phyloP scores from a whole-genome alignment of 2,113 vertebrate species.

The Hyaena hyaena region DNA sequence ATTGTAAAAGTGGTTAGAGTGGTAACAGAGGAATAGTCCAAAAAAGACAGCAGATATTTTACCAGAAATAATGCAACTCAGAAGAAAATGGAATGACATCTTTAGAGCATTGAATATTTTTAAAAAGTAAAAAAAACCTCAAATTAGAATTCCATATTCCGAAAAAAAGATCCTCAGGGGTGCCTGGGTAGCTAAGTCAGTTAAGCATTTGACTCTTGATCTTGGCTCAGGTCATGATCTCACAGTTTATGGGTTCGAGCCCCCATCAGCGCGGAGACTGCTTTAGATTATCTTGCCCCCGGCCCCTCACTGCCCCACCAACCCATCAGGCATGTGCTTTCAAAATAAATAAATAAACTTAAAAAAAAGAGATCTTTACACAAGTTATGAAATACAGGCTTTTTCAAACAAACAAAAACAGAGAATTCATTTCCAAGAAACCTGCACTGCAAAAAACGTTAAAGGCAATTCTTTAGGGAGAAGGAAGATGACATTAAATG shows the following conservation, averaged over 20 bases:
- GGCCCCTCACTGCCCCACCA: too few species aligned
- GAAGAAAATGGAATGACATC: neutral
- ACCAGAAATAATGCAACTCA: neutral
- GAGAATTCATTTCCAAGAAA: conserved; percentile 37
- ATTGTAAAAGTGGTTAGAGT: neutral
- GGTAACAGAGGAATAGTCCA: neutral
- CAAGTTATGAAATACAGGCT: neutral
- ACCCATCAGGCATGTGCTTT: too few species aligned
- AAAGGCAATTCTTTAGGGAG: neutral
- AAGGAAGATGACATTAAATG: neutral
- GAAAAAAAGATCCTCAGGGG: neutral
- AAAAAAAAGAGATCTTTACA: conserved; percentile 19
- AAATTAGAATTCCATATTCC: neutral
- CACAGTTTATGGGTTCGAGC: too few species aligned
- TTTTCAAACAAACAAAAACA: conserved; percentile 6
- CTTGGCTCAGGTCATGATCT: too few species aligned
- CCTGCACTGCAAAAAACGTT: neutral
- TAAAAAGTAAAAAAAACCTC: neutral
- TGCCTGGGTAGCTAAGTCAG: too few species aligned
- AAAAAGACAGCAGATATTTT: neutral
- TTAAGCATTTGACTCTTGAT: too few species aligned
- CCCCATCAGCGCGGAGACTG: too few species aligned
- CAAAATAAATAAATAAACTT: too few species aligned
- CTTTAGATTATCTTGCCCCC: too few species aligned
- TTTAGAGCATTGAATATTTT: neutral